Percentiles rank a stretch among this genome's conserved stretches.
Conservation (phyloP, 2,888 invertebrate species). For the Epinotia ramella region DNA sequence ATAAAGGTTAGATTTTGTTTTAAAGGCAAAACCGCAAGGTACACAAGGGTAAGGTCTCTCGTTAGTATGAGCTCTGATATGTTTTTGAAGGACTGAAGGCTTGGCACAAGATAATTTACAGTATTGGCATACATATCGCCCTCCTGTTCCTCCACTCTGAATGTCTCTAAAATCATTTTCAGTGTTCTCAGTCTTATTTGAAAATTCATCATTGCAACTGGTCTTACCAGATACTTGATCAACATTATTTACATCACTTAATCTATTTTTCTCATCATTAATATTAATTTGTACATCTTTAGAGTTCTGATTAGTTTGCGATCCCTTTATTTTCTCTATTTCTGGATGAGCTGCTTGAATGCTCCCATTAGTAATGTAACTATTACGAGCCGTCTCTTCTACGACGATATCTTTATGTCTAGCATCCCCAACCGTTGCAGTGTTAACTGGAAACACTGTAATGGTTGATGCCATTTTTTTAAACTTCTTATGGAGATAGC, state of each 20-base stretch:
- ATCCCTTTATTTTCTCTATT: constrained; percentile 77
- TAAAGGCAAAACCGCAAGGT: constrained; percentile 96
- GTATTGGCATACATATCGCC: constrained; percentile 94
- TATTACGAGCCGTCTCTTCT: constrained; percentile 65
- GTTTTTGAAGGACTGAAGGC: constrained; percentile 96
- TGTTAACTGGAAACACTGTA: constrained; percentile 69
- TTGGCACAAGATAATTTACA: constrained; percentile 96
- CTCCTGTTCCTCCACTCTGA: constrained; percentile 78
- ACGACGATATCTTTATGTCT: constrained; percentile 69
- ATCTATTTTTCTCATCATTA: constrained; percentile 77
- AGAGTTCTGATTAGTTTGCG: constrained; percentile 61
- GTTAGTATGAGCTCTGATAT: constrained; percentile 96
- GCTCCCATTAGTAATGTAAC: constrained; percentile 76
- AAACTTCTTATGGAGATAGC: constrained; percentile 96
- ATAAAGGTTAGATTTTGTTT: constrained; percentile 96
- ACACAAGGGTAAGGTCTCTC: constrained; percentile 96
- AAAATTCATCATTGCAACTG: constrained; percentile 83
- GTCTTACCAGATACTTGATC: constrained; percentile 83
- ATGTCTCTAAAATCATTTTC: constrained; percentile 82
- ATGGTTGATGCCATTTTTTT: constrained; percentile 92
- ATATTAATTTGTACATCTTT: constrained; percentile 85
- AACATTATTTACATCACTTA: constrained; percentile 81
- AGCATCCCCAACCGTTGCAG: constrained; percentile 67
- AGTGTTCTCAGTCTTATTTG: constrained; percentile 83
- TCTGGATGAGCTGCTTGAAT: constrained; percentile 80